These are phyloP conservation scores for Entomobrya multifasciata DNA, from an alignment of 2,888 invertebrate species.

Conservation along the genomic window DNA sequence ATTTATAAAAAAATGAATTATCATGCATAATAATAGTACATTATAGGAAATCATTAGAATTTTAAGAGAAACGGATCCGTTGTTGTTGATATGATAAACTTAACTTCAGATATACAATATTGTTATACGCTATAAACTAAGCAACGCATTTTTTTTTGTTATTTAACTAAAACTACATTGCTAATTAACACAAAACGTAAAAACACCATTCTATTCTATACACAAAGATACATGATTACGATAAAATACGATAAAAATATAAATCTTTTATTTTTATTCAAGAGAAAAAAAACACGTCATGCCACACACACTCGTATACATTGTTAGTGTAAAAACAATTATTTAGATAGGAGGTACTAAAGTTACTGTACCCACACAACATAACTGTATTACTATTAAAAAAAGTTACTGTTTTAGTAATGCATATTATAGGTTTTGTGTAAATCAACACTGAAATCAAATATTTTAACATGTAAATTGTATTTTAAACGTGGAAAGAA, in stretches of 20 bases:
- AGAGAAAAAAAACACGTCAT: constrained; percentile 63
- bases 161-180: constrained; percentile 12
- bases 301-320: constrained; percentile 60
- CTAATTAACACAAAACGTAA: constrained; percentile 23
- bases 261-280: constrained; percentile 66
- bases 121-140: constrained; percentile 7
- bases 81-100: too few species aligned
- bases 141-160: constrained; percentile 37
- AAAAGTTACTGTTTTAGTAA: too few species aligned
- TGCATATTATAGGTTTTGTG: too few species aligned
- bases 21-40: not conserved
- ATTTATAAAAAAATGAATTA: constrained; percentile 36
- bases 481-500: too few species aligned
- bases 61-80: constrained; percentile 19
- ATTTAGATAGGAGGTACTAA: not conserved
- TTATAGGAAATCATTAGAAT: too few species aligned
- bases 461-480: too few species aligned
- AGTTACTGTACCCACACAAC: not conserved
- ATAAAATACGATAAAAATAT: constrained; percentile 32
- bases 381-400: too few species aligned
- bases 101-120: too few species aligned
- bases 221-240: constrained; percentile 15
- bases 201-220: constrained; percentile 42
- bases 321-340: constrained; percentile 23
- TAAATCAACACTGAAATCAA: too few species aligned